Conservation (phyloP, 2,888 invertebrate genomes). For the Dryococelus australis region DNA sequence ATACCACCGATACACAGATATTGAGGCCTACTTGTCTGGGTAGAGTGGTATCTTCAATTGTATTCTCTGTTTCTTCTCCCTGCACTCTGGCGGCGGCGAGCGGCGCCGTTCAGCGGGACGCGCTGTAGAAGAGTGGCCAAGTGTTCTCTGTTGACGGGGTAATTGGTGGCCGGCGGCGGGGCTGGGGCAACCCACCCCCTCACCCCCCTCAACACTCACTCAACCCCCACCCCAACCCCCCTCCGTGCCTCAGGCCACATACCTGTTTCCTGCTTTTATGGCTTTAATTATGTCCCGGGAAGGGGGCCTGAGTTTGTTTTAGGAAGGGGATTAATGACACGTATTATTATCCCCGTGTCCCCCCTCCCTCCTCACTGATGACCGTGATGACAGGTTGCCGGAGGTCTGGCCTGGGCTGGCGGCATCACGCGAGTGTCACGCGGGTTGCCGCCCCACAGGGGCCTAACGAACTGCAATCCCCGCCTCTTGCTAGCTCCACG, state of each 20-base stretch:
- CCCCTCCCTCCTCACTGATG: background rate
- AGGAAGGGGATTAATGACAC: conserved; percentile 16
- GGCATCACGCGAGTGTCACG: background rate
- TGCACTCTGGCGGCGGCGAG: too few species aligned
- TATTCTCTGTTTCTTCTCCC: too few species aligned
- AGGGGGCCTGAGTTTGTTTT: conserved; percentile 6
- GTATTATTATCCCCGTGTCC: background rate
- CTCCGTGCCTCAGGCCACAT: background rate
- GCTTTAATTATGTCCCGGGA: conserved; percentile 3
- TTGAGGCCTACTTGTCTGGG: too few species aligned
- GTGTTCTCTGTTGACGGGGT: background rate
- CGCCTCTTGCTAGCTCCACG: background rate
- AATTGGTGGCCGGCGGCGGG: background rate
- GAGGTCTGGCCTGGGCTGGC: background rate
- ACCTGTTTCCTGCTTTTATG: conserved; percentile 16
- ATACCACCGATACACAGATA: too few species aligned
- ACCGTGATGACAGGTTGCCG: background rate
- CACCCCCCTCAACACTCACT: background rate
- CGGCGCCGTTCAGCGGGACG: too few species aligned
- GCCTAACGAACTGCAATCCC: background rate
- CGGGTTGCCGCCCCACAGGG: background rate
- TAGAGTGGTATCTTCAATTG: too few species aligned
- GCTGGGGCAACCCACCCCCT: background rate
- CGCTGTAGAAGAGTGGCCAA: background rate
- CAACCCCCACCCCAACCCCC: background rate